Percentiles rank a stretch among this genome's conserved stretches.
These are phyloP conservation scores for Drosophila obscura DNA, from an alignment of 1,140 invertebrate species.

Conservation along the genomic window DNA sequence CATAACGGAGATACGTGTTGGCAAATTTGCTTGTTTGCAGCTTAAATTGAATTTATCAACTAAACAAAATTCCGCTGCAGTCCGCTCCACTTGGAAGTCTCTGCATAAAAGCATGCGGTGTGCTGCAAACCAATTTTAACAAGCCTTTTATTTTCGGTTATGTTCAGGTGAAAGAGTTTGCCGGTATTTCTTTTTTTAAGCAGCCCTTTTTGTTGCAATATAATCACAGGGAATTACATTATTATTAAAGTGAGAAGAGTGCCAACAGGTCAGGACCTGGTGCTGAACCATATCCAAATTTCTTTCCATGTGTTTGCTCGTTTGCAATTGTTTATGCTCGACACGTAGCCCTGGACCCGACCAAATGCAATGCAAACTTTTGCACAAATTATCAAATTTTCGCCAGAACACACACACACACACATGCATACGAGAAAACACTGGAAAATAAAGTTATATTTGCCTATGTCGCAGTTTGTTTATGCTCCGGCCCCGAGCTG, in stretches of 20 bases:
- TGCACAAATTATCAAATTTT: constrained; percentile 79
- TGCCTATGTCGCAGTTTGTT: constrained; percentile 75
- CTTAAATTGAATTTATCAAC: constrained; percentile 61
- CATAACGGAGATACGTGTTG: constrained; percentile 56
- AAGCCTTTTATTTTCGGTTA: too few relatives aligned
- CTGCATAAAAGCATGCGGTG: neutral
- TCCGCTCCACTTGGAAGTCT: neutral
- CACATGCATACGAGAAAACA: constrained; percentile 3
- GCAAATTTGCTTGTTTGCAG: constrained; percentile 38
- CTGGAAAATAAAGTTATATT: constrained; percentile 70
- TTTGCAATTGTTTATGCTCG: constrained; percentile 58
- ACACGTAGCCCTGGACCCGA: constrained; percentile 53
- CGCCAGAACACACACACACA: constrained; percentile 34
- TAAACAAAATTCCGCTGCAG: constrained; percentile 14
- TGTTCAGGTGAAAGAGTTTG: neutral
- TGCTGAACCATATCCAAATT: neutral
- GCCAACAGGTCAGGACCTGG: constrained; percentile 12
- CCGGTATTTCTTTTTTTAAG: neutral
- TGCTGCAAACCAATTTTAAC: constrained; percentile 14
- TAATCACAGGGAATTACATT: constrained; percentile 21
- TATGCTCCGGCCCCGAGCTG: constrained; percentile 54
- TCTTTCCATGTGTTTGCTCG: constrained; percentile 6
- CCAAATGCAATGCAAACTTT: constrained; percentile 74
- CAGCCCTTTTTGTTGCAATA: neutral
- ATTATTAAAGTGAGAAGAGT: constrained; percentile 15